Evolutionary conservation across 2,888 invertebrate species (phyloP), one percentile per base, ranked within the genome.

Genomic region (Caenorhabditis panamensis): DNA sequence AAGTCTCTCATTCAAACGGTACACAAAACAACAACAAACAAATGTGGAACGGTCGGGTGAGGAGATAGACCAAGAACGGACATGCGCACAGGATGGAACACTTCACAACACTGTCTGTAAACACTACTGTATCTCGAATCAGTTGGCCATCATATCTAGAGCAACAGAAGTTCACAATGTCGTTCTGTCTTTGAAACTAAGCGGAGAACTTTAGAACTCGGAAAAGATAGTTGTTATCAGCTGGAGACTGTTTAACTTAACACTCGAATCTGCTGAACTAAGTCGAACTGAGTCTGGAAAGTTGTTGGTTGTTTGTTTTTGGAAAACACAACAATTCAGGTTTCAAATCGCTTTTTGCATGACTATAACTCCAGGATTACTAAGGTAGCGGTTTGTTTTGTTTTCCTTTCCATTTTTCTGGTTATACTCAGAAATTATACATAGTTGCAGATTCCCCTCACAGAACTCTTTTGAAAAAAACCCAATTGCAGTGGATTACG

Each of bases 11-110:
- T 75, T 61, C 53, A 72, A 75, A 75, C 75, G 66, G 75, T 75
- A 75, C 75, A 66, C 75, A 72, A 72, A 72, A 72, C 72, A 75
- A 75, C 75, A 75, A 75, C 66, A 75, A 73, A 75, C 49, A 75
- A 66, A 75, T 41, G 56, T 41, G 44, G 28, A 26, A 18, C 37
- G 37, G 2, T 13, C 41, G 41, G 24, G 18, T 6, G 31, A 31
- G 16, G 36, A 24, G 44, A 36, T 20, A 41, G 63, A 62, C 24
- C 44, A 61, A 28, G 64, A 75, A 75, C 75, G 75, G 75, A 66
- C 66, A 66, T 75, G 75, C 64, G 63, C 73, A 37, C 51, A 56
- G 36, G 64, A 66, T 66, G 75, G 75, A 75, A 75, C 75, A 75
- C 75, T 75, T 54, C 64, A 73, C 64, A 58, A 72, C 72, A 58